A percentile compares a stretch with the other conserved stretches of the same genome.
phyloP scores from a whole-genome alignment of 1,140 invertebrate genomes.

The Leptestheria dahalacensis region DNA sequence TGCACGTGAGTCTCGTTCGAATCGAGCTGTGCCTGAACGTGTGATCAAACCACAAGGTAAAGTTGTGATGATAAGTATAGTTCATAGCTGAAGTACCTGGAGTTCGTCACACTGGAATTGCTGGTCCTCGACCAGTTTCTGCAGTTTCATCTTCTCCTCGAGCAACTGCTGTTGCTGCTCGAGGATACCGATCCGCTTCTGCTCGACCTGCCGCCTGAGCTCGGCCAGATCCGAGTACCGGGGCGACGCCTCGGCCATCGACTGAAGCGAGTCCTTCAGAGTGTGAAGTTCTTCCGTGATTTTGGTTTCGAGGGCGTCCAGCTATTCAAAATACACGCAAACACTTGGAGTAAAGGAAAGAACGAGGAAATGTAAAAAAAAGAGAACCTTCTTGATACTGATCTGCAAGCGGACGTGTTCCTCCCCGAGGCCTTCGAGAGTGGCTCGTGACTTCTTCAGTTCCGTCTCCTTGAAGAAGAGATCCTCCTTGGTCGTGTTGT shows the following conservation, averaged over 20 bases:
- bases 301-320: constrained; percentile 39
- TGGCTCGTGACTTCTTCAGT: constrained; percentile 36
- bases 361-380: no score
- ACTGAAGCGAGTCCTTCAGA: constrained; percentile 32
- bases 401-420: constrained; percentile 36
- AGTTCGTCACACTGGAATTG: constrained; percentile 22
- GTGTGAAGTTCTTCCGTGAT: constrained; percentile 34
- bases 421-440: constrained; percentile 33
- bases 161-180: constrained; percentile 32
- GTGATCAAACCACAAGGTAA: constrained; percentile 12
- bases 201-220: constrained; percentile 31
- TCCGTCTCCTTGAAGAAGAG: constrained; percentile 39
- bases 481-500: constrained; percentile 36
- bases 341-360: no score
- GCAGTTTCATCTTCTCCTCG: constrained; percentile 23
- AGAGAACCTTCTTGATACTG: constrained; percentile 26
- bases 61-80: neutral
- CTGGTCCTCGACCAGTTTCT: constrained; percentile 21
- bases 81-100: constrained; percentile 26
- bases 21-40: constrained; percentile 39
- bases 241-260: constrained; percentile 35
- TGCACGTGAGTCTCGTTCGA: constrained; percentile 51
- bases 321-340: constrained; percentile 21
- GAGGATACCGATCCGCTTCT: constrained; percentile 31
- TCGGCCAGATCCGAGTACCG: constrained; percentile 33